These are phyloP conservation scores for Drosophila maculinotata DNA, from an alignment of 2,888 invertebrate species.

Conservation along the genomic window DNA sequence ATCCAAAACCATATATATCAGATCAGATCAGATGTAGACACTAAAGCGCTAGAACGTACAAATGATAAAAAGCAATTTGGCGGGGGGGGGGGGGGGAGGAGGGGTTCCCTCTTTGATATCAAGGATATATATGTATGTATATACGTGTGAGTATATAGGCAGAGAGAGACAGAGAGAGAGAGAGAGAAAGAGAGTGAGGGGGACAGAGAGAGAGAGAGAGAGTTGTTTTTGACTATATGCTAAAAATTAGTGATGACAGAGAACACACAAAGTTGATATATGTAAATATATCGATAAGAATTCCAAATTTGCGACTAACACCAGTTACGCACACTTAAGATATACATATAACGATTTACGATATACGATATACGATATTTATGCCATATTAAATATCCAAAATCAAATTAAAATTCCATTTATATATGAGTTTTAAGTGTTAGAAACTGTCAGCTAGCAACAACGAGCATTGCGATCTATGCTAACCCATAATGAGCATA, in stretches of 20 bases:
- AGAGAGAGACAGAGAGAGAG: constrained; percentile 10
- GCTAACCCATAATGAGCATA: constrained; percentile 39
- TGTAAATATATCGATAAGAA: constrained; percentile 39
- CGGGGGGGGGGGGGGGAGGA: constrained; percentile 1
- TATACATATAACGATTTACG: constrained; percentile 40
- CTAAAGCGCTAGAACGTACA: constrained; percentile 59
- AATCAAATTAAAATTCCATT: constrained; percentile 30
- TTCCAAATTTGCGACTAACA: constrained; percentile 83
- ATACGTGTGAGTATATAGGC: constrained; percentile 9
- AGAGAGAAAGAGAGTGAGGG: neutral
- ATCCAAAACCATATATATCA: constrained; percentile 42
- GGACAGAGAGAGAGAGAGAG: constrained; percentile 4
- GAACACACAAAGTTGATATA: constrained; percentile 65
- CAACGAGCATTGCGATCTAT: constrained; percentile 44
- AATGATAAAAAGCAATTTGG: constrained; percentile 40
- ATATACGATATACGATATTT: constrained; percentile 30
- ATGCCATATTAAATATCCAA: constrained; percentile 18
- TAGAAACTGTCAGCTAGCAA: constrained; percentile 34
- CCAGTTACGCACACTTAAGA: constrained; percentile 82
- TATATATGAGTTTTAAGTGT: constrained; percentile 38
- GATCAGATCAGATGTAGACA: constrained; percentile 40
- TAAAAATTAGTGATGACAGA: constrained; percentile 82
- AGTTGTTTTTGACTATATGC: constrained; percentile 29
- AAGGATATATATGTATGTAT: constrained; percentile 4
- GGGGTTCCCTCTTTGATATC: constrained; percentile 1